Conservation (phyloP, 2,113 vertebrate species). For the Pan troglodytes region NHGRI_mPanTro3-v2.1_pri NC_072419.2:9533501-9534000, state of each 20-base stretch:
- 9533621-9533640: not conserved
- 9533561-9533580: not conserved
- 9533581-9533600: not conserved
- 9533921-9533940: not conserved
- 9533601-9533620: not conserved
- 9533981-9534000: not conserved
- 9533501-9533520: constrained; percentile 36
- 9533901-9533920: not conserved
- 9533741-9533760: not conserved
- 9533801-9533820: too few relatives aligned
- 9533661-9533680: not conserved
- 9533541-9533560: constrained; percentile 34
- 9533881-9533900: not conserved
- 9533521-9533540: not conserved
- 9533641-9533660: not conserved
- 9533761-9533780: not conserved
- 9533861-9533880: not conserved
- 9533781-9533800: too few relatives aligned
- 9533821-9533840: too few relatives aligned
- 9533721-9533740: not conserved
- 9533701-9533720: not conserved
- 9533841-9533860: too few relatives aligned
- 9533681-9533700: not conserved
- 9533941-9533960: not conserved
- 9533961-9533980: not conserved